A percentile compares a stretch with the other conserved stretches of the same genome.
Evolutionary conservation across 2,797 vertebrate genomes (phyloP).

Genomic region (Microchirus variegatus): DNA sequence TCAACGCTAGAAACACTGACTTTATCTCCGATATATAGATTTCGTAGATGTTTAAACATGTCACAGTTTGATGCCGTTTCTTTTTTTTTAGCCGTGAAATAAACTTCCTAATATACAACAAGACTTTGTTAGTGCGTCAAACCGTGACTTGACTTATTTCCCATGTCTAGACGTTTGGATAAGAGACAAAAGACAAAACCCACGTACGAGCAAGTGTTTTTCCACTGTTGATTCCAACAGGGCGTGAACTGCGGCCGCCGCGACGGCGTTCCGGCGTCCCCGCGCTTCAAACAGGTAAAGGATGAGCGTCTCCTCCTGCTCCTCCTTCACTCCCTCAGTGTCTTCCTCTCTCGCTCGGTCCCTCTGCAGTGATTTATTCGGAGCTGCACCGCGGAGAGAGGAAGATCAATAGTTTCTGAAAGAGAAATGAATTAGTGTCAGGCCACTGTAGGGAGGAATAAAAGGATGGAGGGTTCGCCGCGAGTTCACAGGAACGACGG

Average conservation of each 20-base stretch:
- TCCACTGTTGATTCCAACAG: neutral
- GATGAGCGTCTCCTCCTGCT: neutral
- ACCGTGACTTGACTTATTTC: neutral
- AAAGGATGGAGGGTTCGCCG: slow-evolving; percentile 48
- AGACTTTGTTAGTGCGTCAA: too few relatives aligned
- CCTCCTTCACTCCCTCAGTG: slow-evolving; percentile 23
- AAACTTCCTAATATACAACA: too few relatives aligned
- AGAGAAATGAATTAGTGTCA: slow-evolving; percentile 68
- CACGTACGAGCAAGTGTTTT: neutral
- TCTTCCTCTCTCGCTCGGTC: slow-evolving; percentile 57
- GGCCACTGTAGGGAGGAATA: slow-evolving; percentile 29
- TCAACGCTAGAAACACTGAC: too few relatives aligned
- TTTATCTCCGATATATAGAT: too few relatives aligned
- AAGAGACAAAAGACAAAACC: neutral
- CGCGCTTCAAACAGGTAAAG: slow-evolving; percentile 17
- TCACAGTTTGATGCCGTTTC: too few relatives aligned
- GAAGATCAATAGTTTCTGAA: slow-evolving; percentile 72
- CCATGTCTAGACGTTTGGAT: neutral
- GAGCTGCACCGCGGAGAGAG: slow-evolving; percentile 57
- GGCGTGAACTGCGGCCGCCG: neutral
- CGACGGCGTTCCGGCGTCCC: slow-evolving; percentile 6
- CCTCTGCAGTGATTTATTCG: slow-evolving; percentile 75
- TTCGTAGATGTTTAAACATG: too few relatives aligned
- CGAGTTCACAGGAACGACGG: slow-evolving; percentile 46
- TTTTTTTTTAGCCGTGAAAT: too few relatives aligned